These are phyloP conservation scores for Hycleus phaleratus DNA, from an alignment of 1,140 invertebrate species.

Conservation along the genomic window DNA sequence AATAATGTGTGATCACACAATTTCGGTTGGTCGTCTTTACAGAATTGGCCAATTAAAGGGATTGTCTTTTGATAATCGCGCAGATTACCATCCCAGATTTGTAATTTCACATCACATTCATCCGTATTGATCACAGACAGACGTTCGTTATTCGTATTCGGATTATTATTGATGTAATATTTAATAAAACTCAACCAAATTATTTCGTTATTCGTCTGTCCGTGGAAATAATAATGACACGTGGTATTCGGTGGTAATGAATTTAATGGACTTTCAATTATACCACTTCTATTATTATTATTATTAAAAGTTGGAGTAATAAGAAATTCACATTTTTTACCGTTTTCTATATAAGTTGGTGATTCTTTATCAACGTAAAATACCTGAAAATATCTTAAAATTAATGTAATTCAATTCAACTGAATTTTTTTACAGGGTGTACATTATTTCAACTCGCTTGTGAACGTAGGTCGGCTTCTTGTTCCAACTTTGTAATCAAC, in stretches of 20 bases:
- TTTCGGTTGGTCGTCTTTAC: conserved; percentile 63
- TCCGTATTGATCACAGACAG: conserved; percentile 55
- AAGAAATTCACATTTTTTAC: conserved; percentile 66
- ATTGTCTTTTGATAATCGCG: conserved; percentile 39
- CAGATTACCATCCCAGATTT: conserved; percentile 65
- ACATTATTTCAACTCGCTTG: too few species aligned
- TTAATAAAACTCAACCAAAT: conserved; percentile 81
- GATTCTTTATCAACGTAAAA: conserved; percentile 66
- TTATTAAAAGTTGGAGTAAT: conserved; percentile 52
- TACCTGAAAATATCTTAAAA: conserved; percentile 45
- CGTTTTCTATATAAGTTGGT: conserved; percentile 61
- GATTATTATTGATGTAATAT: conserved; percentile 57
- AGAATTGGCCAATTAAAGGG: conserved; percentile 63
- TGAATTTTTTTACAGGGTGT: too few species aligned
- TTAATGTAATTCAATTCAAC: not conserved
- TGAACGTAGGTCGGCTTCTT: too few species aligned
- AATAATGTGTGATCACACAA: conserved; percentile 68
- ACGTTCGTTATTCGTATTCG: conserved; percentile 42
- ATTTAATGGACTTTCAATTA: conserved; percentile 70
- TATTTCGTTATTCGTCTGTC: conserved; percentile 59
- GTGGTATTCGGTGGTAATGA: conserved; percentile 78
- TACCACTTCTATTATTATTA: conserved; percentile 56
- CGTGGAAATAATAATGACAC: conserved; percentile 77
- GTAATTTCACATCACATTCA: conserved; percentile 64
- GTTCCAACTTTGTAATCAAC: too few species aligned